These are phyloP conservation scores for Aphelocoma californica DNA, from an alignment of 2,797 vertebrate species.

Conservation along the genomic window DNA sequence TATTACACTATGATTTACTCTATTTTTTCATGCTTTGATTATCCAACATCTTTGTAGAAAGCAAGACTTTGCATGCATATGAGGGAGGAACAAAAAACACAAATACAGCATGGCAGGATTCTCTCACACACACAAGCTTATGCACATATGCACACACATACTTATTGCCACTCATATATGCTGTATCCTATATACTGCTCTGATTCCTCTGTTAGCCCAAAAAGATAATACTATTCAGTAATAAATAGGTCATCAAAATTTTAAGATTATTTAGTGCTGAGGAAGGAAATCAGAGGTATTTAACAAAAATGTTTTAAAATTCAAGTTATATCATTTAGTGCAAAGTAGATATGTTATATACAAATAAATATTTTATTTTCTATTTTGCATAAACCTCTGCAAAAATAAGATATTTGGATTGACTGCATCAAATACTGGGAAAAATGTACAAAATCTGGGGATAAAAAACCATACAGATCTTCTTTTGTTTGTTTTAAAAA, in stretches of 20 bases:
- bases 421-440: neutral
- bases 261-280: neutral
- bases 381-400: neutral
- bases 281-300: neutral
- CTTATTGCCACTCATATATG: neutral
- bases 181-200: neutral
- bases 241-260: neutral
- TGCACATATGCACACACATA: fast-evolving
- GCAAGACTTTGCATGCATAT: neutral
- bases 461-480: neutral
- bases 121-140: neutral
- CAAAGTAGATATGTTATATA: neutral
- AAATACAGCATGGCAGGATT: neutral
- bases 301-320: neutral
- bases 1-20: neutral
- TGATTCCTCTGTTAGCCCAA: neutral
- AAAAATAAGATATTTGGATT: neutral
- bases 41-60: neutral
- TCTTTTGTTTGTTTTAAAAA: neutral
- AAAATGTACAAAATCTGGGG: neutral
- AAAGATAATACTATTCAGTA: neutral
- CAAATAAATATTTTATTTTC: neutral
- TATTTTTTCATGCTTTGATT: neutral
- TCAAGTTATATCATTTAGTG: neutral
- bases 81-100: neutral